phyloP scores from a whole-genome alignment of 2,888 invertebrate genomes.

The Sylvicola fuscatus region DNA sequence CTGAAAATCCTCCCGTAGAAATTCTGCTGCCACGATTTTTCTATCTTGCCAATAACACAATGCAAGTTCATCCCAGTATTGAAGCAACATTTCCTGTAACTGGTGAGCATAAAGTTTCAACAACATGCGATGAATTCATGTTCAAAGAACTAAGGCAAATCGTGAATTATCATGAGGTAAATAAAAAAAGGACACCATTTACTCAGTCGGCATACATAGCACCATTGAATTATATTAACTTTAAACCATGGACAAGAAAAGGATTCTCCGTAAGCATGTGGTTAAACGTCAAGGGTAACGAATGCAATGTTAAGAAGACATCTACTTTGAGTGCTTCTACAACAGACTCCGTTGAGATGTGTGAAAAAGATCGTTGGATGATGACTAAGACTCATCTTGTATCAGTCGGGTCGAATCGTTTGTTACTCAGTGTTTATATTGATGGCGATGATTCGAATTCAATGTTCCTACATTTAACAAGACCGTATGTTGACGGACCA shows the following conservation, averaged over 20 bases:
- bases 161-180: slow-evolving; percentile 17
- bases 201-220: slow-evolving; percentile 20
- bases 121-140: slow-evolving; percentile 14
- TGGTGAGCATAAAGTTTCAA: slow-evolving; percentile 11
- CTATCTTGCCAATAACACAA: slow-evolving; percentile 23
- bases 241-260: slow-evolving; percentile 16
- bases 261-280: slow-evolving; percentile 16
- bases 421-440: slow-evolving; percentile 19
- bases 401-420: slow-evolving; percentile 22
- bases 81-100: slow-evolving; percentile 18
- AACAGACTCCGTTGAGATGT: background rate
- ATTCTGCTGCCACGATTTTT: slow-evolving; percentile 32
- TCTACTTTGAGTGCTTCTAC: background rate
- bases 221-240: slow-evolving; percentile 18
- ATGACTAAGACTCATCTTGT: slow-evolving; percentile 16
- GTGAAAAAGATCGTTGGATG: slow-evolving; percentile 9
- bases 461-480: slow-evolving; percentile 4
- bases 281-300: too few relatives aligned
- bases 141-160: slow-evolving; percentile 19
- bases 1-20: slow-evolving; percentile 30
- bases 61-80: slow-evolving; percentile 15
- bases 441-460: slow-evolving; percentile 14
- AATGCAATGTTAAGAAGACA: background rate
- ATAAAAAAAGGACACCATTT: slow-evolving; percentile 18
- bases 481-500: background rate